Evolutionary conservation across 2,113 vertebrate genomes (phyloP).

Genomic region (Cinclus cinclus): DNA sequence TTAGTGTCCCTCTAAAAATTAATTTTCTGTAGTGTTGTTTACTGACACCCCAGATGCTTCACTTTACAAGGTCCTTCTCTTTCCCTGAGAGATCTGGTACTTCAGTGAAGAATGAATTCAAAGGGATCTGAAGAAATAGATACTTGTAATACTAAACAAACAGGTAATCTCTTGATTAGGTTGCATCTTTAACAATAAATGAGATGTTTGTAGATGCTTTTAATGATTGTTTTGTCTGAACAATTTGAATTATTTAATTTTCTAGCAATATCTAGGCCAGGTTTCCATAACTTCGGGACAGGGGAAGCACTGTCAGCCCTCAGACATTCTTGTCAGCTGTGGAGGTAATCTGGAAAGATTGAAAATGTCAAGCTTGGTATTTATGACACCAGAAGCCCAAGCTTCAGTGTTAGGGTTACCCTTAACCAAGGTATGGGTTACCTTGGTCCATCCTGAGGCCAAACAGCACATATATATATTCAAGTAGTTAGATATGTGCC

Average conservation of each 20-base stretch:
- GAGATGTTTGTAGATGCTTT: neutral
- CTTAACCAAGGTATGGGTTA: neutral
- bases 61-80: neutral
- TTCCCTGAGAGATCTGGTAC: neutral
- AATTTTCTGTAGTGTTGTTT: neutral
- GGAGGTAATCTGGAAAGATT: neutral
- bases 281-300: neutral
- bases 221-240: neutral
- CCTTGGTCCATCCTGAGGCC: neutral
- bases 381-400: neutral
- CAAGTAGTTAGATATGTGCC: neutral
- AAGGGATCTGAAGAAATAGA: neutral
- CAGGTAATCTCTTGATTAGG: neutral
- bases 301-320: neutral
- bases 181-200: neutral
- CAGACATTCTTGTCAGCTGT: neutral
- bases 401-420: neutral
- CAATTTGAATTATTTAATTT: neutral
- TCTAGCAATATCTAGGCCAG: neutral
- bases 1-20: neutral
- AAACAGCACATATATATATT: accelerated
- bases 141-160: neutral
- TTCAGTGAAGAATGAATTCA: neutral
- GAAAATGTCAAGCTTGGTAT: neutral
- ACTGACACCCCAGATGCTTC: neutral